Base-by-base conservation (phyloP, 2,888 invertebrate species). In the Spodoptera littoralis region DNA sequence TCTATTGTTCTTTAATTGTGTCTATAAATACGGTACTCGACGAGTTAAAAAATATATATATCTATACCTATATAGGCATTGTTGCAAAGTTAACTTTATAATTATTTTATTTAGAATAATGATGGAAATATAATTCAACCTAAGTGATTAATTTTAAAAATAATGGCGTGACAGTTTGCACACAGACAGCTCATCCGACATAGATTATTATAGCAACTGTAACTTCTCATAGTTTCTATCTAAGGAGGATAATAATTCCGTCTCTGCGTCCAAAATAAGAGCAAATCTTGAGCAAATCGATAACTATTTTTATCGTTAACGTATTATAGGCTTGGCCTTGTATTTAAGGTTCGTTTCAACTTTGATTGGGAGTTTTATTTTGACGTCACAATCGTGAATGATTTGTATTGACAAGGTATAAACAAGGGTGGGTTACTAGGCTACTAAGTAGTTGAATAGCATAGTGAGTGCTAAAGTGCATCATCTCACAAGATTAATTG, bases 401-500 rank as follows among this genome's bases (percentile, higher is more conserved):
- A 46, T 22, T 22, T 11, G 18, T 11, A 22, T 18, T 18, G 46
- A 11, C 11, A 46, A 22, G 24, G 22, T 36, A 36, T 36, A 36
- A 36, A 36, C 36, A 48, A 47, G 22, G 27, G 30, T 36, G 49
- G 30, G 11, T 8, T 42, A 50, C 27, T 22, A 22, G 36, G 36
- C 8, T 36, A 9, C 36, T 36, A 24, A 41, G 51, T 48, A 43
- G 36, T 18, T 11, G 44, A 60, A 57, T 22, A 41, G 36, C 43
- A 51, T 68, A 55, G 61, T 42, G 59, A 54, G 60, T n/a, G n/a
- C 27, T 30, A 36, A 56, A 63, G 53, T 60, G 53, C 27, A 55
- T 44, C 30, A 44, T 60, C 22, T 57, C 43, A 63, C 22, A 63
- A 54, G 57, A 55, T 70, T 75, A 57, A 51, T 75, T 46, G 47